These are phyloP conservation scores for Polyodon spathula DNA, from an alignment of 2,113 vertebrate genomes.

Conservation along the genomic window DNA sequence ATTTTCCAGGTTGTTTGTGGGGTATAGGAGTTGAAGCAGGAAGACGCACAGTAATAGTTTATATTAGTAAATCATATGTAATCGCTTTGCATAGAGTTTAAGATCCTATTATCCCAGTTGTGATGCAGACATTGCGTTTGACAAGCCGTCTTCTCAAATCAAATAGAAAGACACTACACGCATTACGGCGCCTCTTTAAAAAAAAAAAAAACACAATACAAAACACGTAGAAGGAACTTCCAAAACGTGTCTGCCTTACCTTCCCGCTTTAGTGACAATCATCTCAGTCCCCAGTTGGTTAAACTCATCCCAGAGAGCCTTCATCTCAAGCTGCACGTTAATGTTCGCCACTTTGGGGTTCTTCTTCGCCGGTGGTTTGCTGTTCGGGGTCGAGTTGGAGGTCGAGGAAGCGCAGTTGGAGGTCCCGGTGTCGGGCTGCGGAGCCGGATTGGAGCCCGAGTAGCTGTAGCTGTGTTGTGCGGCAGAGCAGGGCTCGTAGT, in stretches of 20 bases:
- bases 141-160: too few species aligned
- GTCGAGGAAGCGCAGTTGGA: conserved; percentile 71
- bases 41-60: too few species aligned
- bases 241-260: conserved; percentile 55
- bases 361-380: conserved; percentile 85
- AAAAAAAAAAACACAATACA: too few species aligned
- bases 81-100: too few species aligned
- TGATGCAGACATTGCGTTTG: too few species aligned
- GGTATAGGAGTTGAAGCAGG: too few species aligned
- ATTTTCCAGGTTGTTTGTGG: too few species aligned
- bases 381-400: conserved; percentile 56
- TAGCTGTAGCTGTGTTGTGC: conserved; percentile 67
- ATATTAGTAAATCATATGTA: too few species aligned
- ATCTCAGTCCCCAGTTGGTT: conserved; percentile 96
- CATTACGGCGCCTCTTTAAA: too few species aligned
- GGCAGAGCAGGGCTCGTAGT: conserved; percentile 80
- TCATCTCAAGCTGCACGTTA: conserved; percentile 96
- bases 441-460: conserved; percentile 50
- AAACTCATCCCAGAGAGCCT: conserved; percentile 96
- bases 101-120: too few species aligned
- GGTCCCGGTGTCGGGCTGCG: conserved; percentile 53
- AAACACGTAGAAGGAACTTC: not conserved
- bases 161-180: too few species aligned
- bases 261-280: conserved; percentile 96
- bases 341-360: conserved; percentile 94